Evolutionary conservation across 2,797 vertebrate genomes (phyloP).

Genomic region (Anabas testudineus): DNA sequence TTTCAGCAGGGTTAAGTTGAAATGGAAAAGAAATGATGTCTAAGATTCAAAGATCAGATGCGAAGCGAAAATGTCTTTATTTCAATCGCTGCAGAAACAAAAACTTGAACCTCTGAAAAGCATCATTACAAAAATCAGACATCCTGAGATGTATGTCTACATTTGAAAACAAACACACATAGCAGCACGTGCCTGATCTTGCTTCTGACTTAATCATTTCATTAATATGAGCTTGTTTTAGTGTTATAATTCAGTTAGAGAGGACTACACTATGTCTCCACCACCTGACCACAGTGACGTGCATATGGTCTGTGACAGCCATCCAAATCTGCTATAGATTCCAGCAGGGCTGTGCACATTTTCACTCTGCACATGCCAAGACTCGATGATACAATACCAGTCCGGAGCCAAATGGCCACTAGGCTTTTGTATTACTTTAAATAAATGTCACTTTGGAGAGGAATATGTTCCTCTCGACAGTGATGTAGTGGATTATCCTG

Average conservation of each 20-base stretch:
- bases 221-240: neutral
- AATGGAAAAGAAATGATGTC: slow-evolving; percentile 40
- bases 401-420: slow-evolving; percentile 61
- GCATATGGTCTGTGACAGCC: slow-evolving; percentile 41
- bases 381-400: slow-evolving; percentile 54
- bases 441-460: slow-evolving; percentile 58
- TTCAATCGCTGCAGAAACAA: slow-evolving; percentile 26
- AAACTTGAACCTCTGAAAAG: slow-evolving; percentile 27
- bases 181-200: neutral
- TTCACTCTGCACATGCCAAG: slow-evolving; percentile 38
- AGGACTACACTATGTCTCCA: slow-evolving; percentile 9
- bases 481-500: slow-evolving; percentile 47
- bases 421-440: slow-evolving; percentile 63
- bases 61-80: slow-evolving; percentile 24
- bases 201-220: neutral
- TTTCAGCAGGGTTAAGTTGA: slow-evolving; percentile 34
- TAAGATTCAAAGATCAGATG: slow-evolving; percentile 36
- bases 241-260: neutral
- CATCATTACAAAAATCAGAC: slow-evolving; percentile 18
- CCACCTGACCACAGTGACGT: slow-evolving; percentile 18
- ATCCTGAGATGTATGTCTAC: neutral
- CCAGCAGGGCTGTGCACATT: slow-evolving; percentile 34
- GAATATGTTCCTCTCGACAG: slow-evolving; percentile 48
- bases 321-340: slow-evolving; percentile 45
- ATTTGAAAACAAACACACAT: slow-evolving; percentile 20